phyloP scores from a whole-genome alignment of 2,113 vertebrate genomes.

The Pimephales promelas region DNA sequence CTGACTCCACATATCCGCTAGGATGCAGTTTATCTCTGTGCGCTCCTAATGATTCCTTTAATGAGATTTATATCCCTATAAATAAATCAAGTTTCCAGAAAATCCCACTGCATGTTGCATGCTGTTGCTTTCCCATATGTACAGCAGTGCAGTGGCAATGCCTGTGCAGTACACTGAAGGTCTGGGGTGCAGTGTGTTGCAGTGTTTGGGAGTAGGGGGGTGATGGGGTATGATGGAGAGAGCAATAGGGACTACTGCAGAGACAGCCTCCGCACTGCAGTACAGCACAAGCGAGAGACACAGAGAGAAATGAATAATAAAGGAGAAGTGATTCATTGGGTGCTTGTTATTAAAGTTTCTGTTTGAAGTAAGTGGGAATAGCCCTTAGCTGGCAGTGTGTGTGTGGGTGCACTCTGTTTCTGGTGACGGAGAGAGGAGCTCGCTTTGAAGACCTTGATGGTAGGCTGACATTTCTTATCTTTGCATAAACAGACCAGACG shows the following conservation, averaged over 20 bases:
- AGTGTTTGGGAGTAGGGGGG: slow-evolving; percentile 11
- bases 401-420: not conserved
- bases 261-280: slow-evolving; percentile 49
- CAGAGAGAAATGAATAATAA: slow-evolving; percentile 48
- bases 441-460: slow-evolving; percentile 35
- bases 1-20: not conserved
- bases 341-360: slow-evolving; percentile 51
- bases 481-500: not conserved
- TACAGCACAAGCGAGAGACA: not conserved
- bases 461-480: slow-evolving; percentile 43
- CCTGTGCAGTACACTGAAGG: not conserved
- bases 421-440: not conserved
- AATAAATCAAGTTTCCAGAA: slow-evolving; percentile 7
- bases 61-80: not conserved
- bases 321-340: slow-evolving; percentile 37
- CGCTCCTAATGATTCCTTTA: not conserved
- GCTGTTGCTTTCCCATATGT: not conserved
- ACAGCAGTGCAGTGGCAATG: not conserved
- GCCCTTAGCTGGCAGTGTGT: slow-evolving; percentile 23
- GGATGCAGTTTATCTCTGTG: not conserved
- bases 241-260: slow-evolving; percentile 45
- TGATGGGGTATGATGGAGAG: slow-evolving; percentile 34
- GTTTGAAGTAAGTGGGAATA: slow-evolving; percentile 47
- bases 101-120: not conserved
- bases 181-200: not conserved